Evolutionary conservation across 2,888 invertebrate species (phyloP).

Genomic region (Pristionchus maxplancki): DNA sequence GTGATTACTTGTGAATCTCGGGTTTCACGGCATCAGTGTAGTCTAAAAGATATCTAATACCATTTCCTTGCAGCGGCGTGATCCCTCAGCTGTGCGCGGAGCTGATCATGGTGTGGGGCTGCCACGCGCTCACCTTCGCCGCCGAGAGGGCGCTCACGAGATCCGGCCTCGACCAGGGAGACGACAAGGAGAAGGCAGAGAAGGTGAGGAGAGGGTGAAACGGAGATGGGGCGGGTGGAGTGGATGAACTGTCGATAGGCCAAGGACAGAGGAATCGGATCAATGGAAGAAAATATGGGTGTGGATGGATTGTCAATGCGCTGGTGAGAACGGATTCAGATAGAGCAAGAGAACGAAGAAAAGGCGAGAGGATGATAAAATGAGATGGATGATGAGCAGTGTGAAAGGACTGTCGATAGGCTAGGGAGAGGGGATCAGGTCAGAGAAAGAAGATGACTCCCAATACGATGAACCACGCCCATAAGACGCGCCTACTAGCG

Average conservation of each 20-base stretch:
- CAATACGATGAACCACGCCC: too few relatives aligned
- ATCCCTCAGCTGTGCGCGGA: slow-evolving; percentile 91
- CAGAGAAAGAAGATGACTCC: too few relatives aligned
- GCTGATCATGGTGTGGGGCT: slow-evolving; percentile 86
- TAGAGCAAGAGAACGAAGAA: too few relatives aligned
- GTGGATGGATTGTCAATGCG: too few relatives aligned
- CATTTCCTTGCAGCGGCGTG: slow-evolving; percentile 79
- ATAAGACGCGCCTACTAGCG: too few relatives aligned
- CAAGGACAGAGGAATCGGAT: too few relatives aligned
- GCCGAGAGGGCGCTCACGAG: slow-evolving; percentile 63
- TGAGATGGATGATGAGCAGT: too few relatives aligned
- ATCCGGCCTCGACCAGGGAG: slow-evolving; percentile 60
- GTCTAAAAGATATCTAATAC: not conserved
- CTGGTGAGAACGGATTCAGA: too few relatives aligned
- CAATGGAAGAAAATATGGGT: too few relatives aligned
- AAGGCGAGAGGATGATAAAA: too few relatives aligned
- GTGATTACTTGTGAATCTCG: not conserved
- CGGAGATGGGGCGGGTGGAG: not conserved
- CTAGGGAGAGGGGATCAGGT: too few relatives aligned
- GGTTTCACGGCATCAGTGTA: not conserved
- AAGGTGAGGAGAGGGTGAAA: slow-evolving; percentile 54
- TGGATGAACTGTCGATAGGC: not conserved
- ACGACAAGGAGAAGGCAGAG: slow-evolving; percentile 59
- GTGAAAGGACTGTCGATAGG: too few relatives aligned
- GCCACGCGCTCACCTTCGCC: slow-evolving; percentile 81